Base-by-base conservation (phyloP, 2,888 invertebrate species). In the Eristalinus sepulchralis region DNA sequence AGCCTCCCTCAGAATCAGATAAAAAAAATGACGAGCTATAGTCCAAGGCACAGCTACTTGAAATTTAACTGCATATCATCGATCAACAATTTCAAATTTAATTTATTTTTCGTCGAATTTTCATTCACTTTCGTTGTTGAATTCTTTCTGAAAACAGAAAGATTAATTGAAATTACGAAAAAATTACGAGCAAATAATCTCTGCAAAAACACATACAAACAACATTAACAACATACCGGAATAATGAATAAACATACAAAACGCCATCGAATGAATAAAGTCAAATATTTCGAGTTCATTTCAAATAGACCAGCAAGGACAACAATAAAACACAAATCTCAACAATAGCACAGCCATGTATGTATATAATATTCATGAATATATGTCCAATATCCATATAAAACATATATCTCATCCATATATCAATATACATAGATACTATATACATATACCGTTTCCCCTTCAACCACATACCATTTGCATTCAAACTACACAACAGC, bases 401-500 rank as follows among this genome's bases (percentile, higher is more conserved):
- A n/a, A 83, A 59, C 55, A 88, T 88, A 88, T 88, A 78, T 67
- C 39, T 83, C 66, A 68, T 84, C 11, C 66, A 88, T 82, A 85
- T 82, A 84, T 83, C 88, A 75, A 70, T 75, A 83, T 57, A 57
- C 22, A 24, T 22, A 57, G 24, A 57, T 57, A 88, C 47, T 72
- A 87, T 82, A 85, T 83, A 85, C 86, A 89, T 79, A 71, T 76
- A 83, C 81, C 73, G 68, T 63, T 53, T 84, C 71, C 82, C 76
- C 68, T 83, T 82, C 67, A 86, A 76, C 31, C 62, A 76, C 39
- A 66, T 70, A 73, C 66, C 66, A 73, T 67, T 75, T 67, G 66
- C 73, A 75, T 77, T 81, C 67, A 64, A 86, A 75, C 73, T 82
- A 83, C 62, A 78, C 60, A 76, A 92, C 91, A 91, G 92, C 92